Evolutionary conservation across 53 echinoderm and acorn worm genomes (phyloP), one percentile per base, ranked within the genome.

Genomic region (Echinarachnius parma): DNA sequence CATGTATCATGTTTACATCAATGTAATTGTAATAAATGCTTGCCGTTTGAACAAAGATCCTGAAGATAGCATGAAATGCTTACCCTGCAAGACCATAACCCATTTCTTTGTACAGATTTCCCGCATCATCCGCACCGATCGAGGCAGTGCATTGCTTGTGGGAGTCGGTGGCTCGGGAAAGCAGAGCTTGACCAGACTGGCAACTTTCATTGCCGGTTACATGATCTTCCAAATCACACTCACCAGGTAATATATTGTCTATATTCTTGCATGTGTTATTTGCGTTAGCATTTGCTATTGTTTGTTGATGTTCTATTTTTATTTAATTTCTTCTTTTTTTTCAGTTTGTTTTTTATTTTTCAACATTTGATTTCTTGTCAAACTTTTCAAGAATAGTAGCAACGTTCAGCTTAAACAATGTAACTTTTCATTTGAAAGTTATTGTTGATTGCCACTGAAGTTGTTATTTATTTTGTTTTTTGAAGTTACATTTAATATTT

Each of bases 151-250:
- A 42, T 75, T 98, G 61, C 80, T 98, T 18, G 98, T 98, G 18
- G 98, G 98, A 23, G 98, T 98, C 23, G 98, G 98, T 59, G 98
- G 98, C 16, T 98, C 98, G 21, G 98, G 98, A 23, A 98, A 98
- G 67, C 98, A 98, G 80, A 91, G 91, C 59, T 72, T 98, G 21
- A 98, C 98, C 10, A 88, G 98, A 78, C 71, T 98, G 14, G 86
- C 98, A 24, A 82, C 98, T 34, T 98, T 98, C 74, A 91, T 98
- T 58, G 98, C 98, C 44, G 98, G 98, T 55, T 98, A 98, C 83
- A 98, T 92, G 88, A 98, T 88, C 50, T 98, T 98, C 66, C 98
- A 98, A 62, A 98, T 98, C 54, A 98, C 98, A 11, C 83, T 98
- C 21, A 89, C 98, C 13, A 86, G 98, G 98, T 92, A 83, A 47